Percentiles rank a stretch among this genome's conserved stretches.
These are phyloP conservation scores for Hylyphantes graminicola DNA, from an alignment of 1,140 invertebrate genomes.

Conservation along the genomic window DNA sequence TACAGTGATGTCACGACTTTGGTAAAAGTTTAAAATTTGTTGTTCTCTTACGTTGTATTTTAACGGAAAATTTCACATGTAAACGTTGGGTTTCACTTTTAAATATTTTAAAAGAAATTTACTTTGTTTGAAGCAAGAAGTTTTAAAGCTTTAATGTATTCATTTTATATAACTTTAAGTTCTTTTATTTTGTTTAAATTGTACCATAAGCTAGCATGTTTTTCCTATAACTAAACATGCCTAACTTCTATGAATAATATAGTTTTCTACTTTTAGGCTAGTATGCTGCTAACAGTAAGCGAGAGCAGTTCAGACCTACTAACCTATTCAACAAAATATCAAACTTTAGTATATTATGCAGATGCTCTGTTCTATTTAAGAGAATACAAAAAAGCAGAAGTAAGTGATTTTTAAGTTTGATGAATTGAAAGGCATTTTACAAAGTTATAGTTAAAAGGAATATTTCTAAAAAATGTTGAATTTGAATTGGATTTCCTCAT, in stretches of 20 bases:
- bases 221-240: no score
- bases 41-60: background rate
- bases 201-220: no score
- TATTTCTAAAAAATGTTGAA: no score
- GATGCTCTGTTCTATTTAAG: conserved; percentile 24
- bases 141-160: background rate
- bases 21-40: conserved; percentile 11
- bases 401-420: conserved; percentile 10
- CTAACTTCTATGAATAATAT: no score
- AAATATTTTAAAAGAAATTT: background rate
- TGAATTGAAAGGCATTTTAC: no score
- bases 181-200: background rate
- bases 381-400: conserved; percentile 36
- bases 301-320: conserved; percentile 32
- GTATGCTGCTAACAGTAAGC: conserved; percentile 19
- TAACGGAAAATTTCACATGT: background rate
- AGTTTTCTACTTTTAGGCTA: conserved; percentile 31
- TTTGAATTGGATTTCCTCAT: no score
- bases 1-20: conserved; percentile 35
- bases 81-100: background rate
- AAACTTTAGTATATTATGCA: conserved; percentile 45
- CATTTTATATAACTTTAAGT: background rate
- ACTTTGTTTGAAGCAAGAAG: background rate
- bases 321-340: conserved; percentile 40
- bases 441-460: no score